phyloP scores from a whole-genome alignment of 2,113 vertebrate genomes.

The Heterocephalus glaber region DNA sequence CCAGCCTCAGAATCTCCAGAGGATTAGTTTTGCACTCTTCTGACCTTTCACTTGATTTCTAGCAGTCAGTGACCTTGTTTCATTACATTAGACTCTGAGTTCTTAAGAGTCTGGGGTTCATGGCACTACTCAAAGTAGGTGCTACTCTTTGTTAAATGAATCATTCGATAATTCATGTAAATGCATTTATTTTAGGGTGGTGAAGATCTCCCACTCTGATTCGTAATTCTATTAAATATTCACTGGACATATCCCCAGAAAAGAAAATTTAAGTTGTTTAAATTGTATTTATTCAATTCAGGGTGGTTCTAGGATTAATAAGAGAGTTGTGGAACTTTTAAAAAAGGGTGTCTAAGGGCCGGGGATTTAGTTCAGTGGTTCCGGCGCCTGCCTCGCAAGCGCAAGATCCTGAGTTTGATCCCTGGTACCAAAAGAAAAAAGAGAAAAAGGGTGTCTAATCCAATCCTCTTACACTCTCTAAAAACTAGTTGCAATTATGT shows the following conservation, averaged over 20 bases:
- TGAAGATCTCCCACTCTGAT: not conserved
- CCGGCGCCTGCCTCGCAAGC: too few relatives aligned
- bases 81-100: not conserved
- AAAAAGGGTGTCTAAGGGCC: not conserved
- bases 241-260: not conserved
- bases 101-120: not conserved
- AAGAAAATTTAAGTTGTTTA: not conserved
- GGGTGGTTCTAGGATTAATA: not conserved
- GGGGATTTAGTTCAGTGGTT: too few relatives aligned
- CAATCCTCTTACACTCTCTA: not conserved
- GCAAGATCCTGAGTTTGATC: too few relatives aligned
- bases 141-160: conserved; percentile 53
- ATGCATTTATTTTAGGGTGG: conserved; percentile 44
- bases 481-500: conserved; percentile 27
- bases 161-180: not conserved
- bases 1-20: not conserved
- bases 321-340: not conserved
- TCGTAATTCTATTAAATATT: conserved; percentile 48
- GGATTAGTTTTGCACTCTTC: not conserved
- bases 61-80: not conserved
- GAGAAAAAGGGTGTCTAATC: not conserved
- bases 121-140: not conserved
- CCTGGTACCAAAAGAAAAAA: too few relatives aligned
- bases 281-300: not conserved
- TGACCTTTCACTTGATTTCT: not conserved